Conservation (phyloP, 2,113 vertebrate genomes). For the Trogon surrucura region DNA sequence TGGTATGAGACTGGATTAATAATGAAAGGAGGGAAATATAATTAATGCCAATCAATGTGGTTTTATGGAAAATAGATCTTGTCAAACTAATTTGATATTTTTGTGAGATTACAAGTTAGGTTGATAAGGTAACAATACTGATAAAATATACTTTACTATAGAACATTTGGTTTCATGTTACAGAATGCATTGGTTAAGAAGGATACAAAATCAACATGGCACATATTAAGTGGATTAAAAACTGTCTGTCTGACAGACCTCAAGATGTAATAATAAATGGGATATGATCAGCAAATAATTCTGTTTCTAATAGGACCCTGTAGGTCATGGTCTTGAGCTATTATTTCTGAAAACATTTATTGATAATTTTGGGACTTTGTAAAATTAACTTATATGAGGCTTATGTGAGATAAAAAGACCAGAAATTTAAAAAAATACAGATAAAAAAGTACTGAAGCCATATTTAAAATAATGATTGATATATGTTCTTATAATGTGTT, state of each 20-base stretch:
- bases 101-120: slow-evolving; percentile 48
- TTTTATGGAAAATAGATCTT: slow-evolving; percentile 62
- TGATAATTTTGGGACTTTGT: neutral
- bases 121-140: slow-evolving; percentile 52
- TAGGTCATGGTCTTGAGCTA: neutral
- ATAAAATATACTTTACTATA: slow-evolving; percentile 32
- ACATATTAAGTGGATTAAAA: neutral
- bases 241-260: neutral
- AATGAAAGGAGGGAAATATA: slow-evolving; percentile 54
- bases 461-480: neutral
- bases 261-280: neutral
- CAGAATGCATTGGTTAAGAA: neutral
- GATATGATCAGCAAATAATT: neutral
- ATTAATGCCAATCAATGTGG: slow-evolving; percentile 62
- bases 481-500: neutral
- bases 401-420: neutral
- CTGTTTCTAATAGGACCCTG: neutral
- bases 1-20: slow-evolving; percentile 25
- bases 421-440: neutral
- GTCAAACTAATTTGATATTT: slow-evolving; percentile 71
- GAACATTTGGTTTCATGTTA: slow-evolving; percentile 19
- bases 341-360: neutral
- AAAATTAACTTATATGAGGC: neutral
- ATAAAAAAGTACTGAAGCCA: neutral
- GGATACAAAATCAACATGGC: neutral